phyloP scores from a whole-genome alignment of 1,140 invertebrate species.

The Pogonomyrmex californicus region DNA sequence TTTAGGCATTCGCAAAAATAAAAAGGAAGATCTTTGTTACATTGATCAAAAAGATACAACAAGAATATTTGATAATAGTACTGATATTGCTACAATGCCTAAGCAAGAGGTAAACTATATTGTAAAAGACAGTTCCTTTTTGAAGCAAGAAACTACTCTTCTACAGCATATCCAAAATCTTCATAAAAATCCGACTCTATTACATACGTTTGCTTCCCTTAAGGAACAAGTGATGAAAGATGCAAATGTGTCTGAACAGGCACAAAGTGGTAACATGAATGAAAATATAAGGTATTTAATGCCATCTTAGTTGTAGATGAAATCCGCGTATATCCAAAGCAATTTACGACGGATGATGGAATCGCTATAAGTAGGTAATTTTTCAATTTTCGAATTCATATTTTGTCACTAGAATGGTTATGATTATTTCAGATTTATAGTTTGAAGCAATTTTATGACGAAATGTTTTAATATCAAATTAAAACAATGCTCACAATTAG shows the following conservation, averaged over 20 bases:
- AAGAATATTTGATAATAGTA: slow-evolving; percentile 73
- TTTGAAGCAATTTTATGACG: background rate
- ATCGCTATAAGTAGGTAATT: slow-evolving; percentile 49
- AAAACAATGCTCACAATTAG: too few relatives aligned
- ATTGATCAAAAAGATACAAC: slow-evolving; percentile 75
- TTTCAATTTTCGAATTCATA: slow-evolving; percentile 45
- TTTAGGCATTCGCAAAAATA: slow-evolving; percentile 81
- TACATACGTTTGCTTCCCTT: slow-evolving; percentile 83
- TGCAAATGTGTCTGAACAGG: slow-evolving; percentile 77
- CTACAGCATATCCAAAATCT: slow-evolving; percentile 84
- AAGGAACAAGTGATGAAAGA: slow-evolving; percentile 84
- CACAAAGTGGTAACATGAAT: slow-evolving; percentile 84
- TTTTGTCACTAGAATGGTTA: slow-evolving; percentile 6
- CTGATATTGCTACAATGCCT: slow-evolving; percentile 66
- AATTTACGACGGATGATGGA: slow-evolving; percentile 43
- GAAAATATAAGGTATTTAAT: slow-evolving; percentile 86
- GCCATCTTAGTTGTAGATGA: slow-evolving; percentile 82
- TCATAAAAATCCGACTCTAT: slow-evolving; percentile 82
- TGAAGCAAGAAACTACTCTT: slow-evolving; percentile 81
- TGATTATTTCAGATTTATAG: background rate
- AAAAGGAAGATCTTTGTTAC: slow-evolving; percentile 82
- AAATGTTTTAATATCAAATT: background rate
- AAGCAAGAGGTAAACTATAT: slow-evolving; percentile 82
- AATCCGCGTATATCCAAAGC: slow-evolving; percentile 61
- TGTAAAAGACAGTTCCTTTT: slow-evolving; percentile 80